Evolutionary conservation across 2,797 vertebrate genomes (phyloP), one percentile per base, ranked within the genome.

Genomic region (Oryzias sinensis): DNA sequence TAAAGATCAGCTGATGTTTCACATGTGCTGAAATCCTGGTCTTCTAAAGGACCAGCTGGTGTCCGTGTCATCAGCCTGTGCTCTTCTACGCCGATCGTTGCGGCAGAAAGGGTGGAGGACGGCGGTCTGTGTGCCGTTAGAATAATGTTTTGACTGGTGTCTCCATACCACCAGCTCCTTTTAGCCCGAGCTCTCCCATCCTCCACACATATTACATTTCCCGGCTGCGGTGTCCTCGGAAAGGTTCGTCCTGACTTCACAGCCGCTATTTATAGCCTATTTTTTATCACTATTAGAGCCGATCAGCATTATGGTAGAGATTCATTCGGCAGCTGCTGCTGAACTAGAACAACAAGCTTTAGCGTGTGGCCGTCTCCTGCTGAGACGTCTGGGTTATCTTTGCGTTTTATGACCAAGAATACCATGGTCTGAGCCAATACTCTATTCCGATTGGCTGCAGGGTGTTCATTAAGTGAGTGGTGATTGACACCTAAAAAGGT

Each of bases 1-100:
- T 7, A 49, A 71, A 40, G 72, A 79, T 80, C 87, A 88, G 81
- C 86, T 90, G 87, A 87, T 81, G 68, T 58, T 84, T 75, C 69
- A 29, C 86, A 86, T 70, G 67, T 43, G 58, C 15, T 0, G 14
- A 63, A 59, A 72, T 68, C 59, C 5, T 63, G 29, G 41, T 43
- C 7, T 65, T 53, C 17, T 40, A 2, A 29, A 54, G 48, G 53
- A 45, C 70, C 60, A 69, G 62, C 62, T 69, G 64, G 70, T 43
- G 55, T 61, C 57, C 66, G 60, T 77, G 53, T 75, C 68, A 72
- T 83, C 51, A 15, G 75, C 74, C 48, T 33, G 49, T 42, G 18
- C 14, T 17, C 53, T 7, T 25, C 59, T n/a, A 20, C 25, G 29
- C 7, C 9, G 29, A 8, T 8, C 8, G 29, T 33, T 9, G 29